Evolutionary conservation across 2,113 vertebrate genomes (phyloP), one percentile per base, ranked within the genome.

Genomic region (Hippocampus guttulatus): DNA sequence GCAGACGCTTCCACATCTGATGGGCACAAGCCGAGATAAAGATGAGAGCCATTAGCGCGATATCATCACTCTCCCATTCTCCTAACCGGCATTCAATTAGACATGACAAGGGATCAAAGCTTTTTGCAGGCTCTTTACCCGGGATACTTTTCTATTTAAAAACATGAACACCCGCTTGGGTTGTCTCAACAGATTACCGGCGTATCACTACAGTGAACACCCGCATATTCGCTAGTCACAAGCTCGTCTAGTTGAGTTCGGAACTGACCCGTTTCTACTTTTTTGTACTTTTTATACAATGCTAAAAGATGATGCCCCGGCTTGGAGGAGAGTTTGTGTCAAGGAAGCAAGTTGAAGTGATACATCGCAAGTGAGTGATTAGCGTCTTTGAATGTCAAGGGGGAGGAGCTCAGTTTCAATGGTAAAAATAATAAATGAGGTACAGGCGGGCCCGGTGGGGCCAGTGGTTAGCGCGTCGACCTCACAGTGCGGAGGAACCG

Each of bases 1-100:
- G 87, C 82, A 72, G 85, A 93, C 82, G 67, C 81, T 47, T 94
- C 93, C 51, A 92, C 92, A 73, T 94, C 95, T 99, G 93, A 66
- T 86, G 70, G 78, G 78, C 78, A 71, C 45, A 76, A 75, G 68
- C 3, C 52, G 55, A 81, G 74, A 83, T 68, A 81, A 27, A 63
- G 18, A 38, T 71, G 43, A 68, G 84, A 79, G 40, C 72, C 79
- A 84, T 85, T 83, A 87, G 54, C 68, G 73, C 76, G 72, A 84
- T 76, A 71, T 45, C 65, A 84, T 84, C 87, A 83, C 65, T 61
- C 72, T 43, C 40, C 72, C 73, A 79, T 84, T 82, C 73, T 86
- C 88, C 85, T 74, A 90, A 87, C 85, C 69, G 79, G 78, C 83
- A 79, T 79, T 87, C 71, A 84, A 75, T 84, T 64, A 78, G 64